Percentiles rank a stretch among this genome's conserved stretches.
Evolutionary conservation across 2,888 invertebrate genomes (phyloP).

Genomic region (Caenorhabditis sp.): DNA sequence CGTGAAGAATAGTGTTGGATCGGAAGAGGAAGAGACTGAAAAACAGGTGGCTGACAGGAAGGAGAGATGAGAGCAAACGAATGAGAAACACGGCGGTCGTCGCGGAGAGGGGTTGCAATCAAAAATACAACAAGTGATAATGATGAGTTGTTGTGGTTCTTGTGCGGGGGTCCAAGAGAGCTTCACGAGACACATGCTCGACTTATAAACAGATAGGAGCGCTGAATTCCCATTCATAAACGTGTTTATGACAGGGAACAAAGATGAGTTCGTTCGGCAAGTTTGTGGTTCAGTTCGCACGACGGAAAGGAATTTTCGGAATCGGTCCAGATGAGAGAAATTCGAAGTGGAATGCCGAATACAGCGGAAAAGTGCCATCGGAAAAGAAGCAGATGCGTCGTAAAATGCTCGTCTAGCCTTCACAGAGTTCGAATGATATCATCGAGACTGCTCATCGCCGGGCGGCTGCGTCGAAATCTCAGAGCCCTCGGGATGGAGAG

Average conservation of each 20-base stretch:
- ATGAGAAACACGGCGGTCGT: conserved; percentile 11
- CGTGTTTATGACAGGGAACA: conserved; percentile 11
- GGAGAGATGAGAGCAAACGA: conserved; percentile 28
- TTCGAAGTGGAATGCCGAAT: background rate
- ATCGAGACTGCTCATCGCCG: too few species aligned
- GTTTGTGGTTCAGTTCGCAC: background rate
- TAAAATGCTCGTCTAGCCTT: background rate
- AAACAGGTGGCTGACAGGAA: conserved; percentile 23
- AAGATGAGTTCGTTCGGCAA: background rate
- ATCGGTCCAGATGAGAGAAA: too few species aligned
- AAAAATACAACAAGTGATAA: conserved; percentile 35
- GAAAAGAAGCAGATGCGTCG: conserved; percentile 4
- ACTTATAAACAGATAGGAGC: conserved; percentile 1
- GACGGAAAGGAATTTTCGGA: too few species aligned
- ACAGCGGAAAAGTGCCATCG: background rate
- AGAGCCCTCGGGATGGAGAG: conserved; percentile 2
- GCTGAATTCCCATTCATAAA: conserved; percentile 20
- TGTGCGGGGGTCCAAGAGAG: background rate
- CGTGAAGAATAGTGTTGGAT: conserved; percentile 12
- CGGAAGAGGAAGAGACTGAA: conserved; percentile 61
- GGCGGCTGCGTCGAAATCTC: conserved; percentile 23
- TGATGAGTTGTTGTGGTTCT: conserved; percentile 25
- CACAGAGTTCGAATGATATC: conserved; percentile 43
- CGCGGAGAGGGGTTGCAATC: conserved; percentile 24
- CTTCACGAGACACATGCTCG: conserved; percentile 7